These are phyloP conservation scores for Drepanosiphum platanoidis DNA, from an alignment of 2,888 invertebrate genomes.

Conservation along the genomic window DNA sequence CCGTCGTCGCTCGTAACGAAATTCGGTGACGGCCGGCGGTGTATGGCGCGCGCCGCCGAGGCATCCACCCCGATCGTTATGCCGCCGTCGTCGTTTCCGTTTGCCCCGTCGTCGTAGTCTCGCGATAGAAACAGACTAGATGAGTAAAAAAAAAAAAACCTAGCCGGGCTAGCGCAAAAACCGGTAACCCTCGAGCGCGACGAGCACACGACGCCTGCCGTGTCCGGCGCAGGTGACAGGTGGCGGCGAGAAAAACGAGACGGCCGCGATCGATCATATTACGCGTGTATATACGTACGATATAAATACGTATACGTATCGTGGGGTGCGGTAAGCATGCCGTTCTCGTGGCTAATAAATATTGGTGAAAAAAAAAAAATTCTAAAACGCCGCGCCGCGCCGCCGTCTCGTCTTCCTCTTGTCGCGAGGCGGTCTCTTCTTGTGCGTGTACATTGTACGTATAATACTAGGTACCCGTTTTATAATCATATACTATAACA, in stretches of 20 bases:
- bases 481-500: too few species aligned
- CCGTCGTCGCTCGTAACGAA: conserved; percentile 48
- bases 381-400: too few species aligned
- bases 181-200: neutral
- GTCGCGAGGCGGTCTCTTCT: too few species aligned
- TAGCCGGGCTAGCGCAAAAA: neutral
- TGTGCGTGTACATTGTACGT: too few species aligned
- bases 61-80: conserved; percentile 39
- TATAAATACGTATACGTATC: neutral
- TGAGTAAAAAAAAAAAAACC: neutral
- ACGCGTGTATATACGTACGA: neutral
- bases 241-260: neutral
- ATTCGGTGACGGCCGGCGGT: conserved; percentile 30
- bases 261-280: neutral
- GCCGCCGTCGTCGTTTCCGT: neutral
- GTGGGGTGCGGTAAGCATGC: too few species aligned
- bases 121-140: neutral
- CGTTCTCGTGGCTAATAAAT: too few species aligned
- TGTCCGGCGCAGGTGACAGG: neutral
- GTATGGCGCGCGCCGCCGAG: conserved; percentile 31
- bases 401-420: too few species aligned
- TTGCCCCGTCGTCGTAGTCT: neutral
- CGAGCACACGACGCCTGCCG: neutral
- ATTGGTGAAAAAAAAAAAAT: too few species aligned
- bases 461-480: too few species aligned